Base-by-base conservation (phyloP, 1,140 invertebrate genomes). In the Frieseomelitta varia region DNA sequence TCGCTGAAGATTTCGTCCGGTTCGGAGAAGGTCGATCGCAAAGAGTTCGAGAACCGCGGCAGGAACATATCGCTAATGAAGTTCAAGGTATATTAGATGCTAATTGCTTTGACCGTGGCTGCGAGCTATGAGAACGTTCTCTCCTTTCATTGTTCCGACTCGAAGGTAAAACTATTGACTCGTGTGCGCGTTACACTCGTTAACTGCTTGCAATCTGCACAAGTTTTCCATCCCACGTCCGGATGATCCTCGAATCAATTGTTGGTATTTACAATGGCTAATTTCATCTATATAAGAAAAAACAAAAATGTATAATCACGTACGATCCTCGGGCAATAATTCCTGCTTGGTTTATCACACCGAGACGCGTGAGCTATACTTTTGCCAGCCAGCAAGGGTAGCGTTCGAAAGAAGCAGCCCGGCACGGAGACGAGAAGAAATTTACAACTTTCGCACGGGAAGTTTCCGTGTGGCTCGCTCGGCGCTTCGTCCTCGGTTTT, bases 401-500 rank as follows among this genome's bases (percentile, higher is more conserved):
- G 21, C 53, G 30, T 17, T 63, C 1, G 56, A 47, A 47, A 63
- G 30, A 47, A 11, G 55, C 55, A 14, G 30, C 58, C n/a, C 6
- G 51, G 14, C 4, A 47, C 6, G 21, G 30, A 47, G 82, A 67
- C 77, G 65, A 84, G 77, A 84, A 84, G 87, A 88, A 87, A 88
- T 88, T 91, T 86, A 58, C 87, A 86, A 88, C 65, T 90, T 91
- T 90, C 90, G 68, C 88, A 89, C 87, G 89, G 39, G 61, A 67
- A 75, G 55, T 21, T 85, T 87, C 61, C 81, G 68, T 69, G 69
- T n/a, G 72, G 47, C 27, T 73, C 63, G 72, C 55, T 53, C 34
- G 63, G 12, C 63, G n/a, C n/a, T 27, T 27, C 53, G 63, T 73
- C 67, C 34, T 83, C 74, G 71, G 56, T 72, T 87, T 86, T 89